phyloP scores from a whole-genome alignment of 2,888 invertebrate species.

The Sycophila texana region DNA sequence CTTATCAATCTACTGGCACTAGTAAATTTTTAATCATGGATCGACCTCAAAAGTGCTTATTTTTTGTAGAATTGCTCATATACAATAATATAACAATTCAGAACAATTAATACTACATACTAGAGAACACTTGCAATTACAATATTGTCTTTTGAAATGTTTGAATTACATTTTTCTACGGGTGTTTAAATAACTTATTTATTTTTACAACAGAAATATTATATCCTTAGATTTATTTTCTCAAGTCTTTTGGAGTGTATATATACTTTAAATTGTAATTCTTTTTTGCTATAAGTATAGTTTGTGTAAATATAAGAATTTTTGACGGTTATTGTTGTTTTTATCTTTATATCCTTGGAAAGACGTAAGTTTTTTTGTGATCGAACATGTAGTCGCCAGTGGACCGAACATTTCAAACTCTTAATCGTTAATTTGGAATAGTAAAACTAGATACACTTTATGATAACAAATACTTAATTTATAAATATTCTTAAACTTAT shows the following conservation, averaged over 20 bases:
- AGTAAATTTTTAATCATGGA: too few relatives aligned
- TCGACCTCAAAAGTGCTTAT: too few relatives aligned
- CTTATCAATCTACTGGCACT: too few relatives aligned
- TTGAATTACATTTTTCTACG: conserved; percentile 16
- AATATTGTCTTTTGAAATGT: conserved; percentile 41
- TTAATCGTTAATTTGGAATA: not conserved
- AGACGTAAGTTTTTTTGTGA: not conserved
- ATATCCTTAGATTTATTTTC: not conserved
- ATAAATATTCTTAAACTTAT: too few relatives aligned
- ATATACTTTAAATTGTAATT: not conserved
- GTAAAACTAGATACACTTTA: not conserved
- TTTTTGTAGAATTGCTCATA: too few relatives aligned
- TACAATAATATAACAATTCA: conserved; percentile 40
- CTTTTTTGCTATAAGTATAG: not conserved
- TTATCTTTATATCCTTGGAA: not conserved
- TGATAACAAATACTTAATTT: too few relatives aligned
- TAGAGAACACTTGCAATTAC: conserved; percentile 35
- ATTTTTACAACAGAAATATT: conserved; percentile 10
- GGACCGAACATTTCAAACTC: conserved; percentile 6
- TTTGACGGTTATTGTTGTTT: conserved; percentile 1
- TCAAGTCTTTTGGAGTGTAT: conserved; percentile 21
- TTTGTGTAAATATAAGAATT: conserved; percentile 1
- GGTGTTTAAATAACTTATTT: not conserved
- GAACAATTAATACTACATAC: conserved; percentile 17
- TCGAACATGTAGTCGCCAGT: conserved; percentile 25